Evolutionary conservation across 2,888 invertebrate genomes (phyloP), one percentile per base, ranked within the genome.

Genomic region (Andrena bicolor): DNA sequence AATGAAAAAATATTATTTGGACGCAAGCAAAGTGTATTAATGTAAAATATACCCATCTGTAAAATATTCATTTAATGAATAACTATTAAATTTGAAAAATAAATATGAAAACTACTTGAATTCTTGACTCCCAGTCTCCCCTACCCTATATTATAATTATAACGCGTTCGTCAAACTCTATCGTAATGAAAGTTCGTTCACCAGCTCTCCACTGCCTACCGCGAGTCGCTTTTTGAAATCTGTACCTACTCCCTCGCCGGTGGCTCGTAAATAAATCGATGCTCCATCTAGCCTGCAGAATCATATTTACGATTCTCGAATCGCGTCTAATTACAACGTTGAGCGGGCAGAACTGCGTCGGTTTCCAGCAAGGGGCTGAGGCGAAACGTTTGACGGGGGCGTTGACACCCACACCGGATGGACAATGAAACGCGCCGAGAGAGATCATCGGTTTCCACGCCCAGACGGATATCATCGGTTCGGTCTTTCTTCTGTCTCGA

Each of bases 391-490:
- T 87, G 90, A 91, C 91, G 92, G 92, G 92, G 92, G 92, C 92
- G 92, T 93, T 90, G 90, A 92, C 92, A 92, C 93, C 92, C 92
- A 92, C 93, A 86, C 86, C 71, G 65, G 71, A 77, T 85, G 91
- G 90, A 92, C 92, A 91, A 91, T 92, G 90, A 89, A 88, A 89
- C 86, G 82, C 80, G 71, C 26, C 66, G 64, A 74, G 83, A 83
- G 83, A 80, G 82, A 84, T 87, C 87, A 82, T 86, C 82, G 87
- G 56, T 74, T 83, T 85, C 85, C 89, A 88, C 90, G 90, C 90
- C 91, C 91, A 88, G 86, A 86, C 86, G 88, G 84, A 85, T 88
- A 86, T 88, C 84, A 79, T 79, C 61, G 71, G 81, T 76, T 83
- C 79, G 69, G 68, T 70, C 76, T 78, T 58, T 26, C 78, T 84